A percentile compares a stretch with the other conserved stretches of the same genome.
phyloP scores from a whole-genome alignment of 2,888 invertebrate genomes.

The Steinernema hermaphroditum region DNA sequence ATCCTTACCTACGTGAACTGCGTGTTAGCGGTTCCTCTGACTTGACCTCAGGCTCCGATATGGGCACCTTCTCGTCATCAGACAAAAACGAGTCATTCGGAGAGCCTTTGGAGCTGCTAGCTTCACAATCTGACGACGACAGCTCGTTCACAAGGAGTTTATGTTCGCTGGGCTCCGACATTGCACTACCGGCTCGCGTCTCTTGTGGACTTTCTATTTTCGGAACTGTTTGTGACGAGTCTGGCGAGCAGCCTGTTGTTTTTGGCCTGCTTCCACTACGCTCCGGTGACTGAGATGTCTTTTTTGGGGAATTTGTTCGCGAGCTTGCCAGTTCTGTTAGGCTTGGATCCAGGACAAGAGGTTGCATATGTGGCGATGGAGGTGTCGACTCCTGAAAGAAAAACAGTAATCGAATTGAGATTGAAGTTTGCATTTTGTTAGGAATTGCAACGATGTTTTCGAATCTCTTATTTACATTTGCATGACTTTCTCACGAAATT shows the following conservation, averaged over 20 bases:
- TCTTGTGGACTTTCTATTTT: neutral
- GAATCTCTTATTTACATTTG: no score
- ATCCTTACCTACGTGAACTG: no score
- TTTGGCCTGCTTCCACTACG: constrained; percentile 19
- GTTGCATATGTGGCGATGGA: neutral
- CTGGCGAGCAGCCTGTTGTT: neutral
- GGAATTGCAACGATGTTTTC: no score
- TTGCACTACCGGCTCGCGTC: neutral
- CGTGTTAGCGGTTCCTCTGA: no score
- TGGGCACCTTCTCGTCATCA: neutral
- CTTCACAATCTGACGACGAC: neutral
- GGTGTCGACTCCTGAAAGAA: neutral
- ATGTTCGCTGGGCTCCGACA: neutral
- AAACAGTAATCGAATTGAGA: neutral
- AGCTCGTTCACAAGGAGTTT: neutral
- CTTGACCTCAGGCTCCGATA: no score
- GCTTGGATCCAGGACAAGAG: constrained; percentile 40
- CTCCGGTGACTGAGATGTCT: neutral
- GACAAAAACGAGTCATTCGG: constrained; percentile 2
- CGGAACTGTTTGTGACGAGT: constrained; percentile 24
- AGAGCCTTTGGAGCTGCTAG: neutral
- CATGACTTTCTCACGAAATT: no score
- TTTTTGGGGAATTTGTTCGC: constrained; percentile 18
- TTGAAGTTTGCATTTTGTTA: no score
- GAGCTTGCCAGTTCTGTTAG: constrained; percentile 35